These are phyloP conservation scores for Lucilia cuprina DNA, from an alignment of 1,140 invertebrate genomes.

Conservation along the genomic window DNA sequence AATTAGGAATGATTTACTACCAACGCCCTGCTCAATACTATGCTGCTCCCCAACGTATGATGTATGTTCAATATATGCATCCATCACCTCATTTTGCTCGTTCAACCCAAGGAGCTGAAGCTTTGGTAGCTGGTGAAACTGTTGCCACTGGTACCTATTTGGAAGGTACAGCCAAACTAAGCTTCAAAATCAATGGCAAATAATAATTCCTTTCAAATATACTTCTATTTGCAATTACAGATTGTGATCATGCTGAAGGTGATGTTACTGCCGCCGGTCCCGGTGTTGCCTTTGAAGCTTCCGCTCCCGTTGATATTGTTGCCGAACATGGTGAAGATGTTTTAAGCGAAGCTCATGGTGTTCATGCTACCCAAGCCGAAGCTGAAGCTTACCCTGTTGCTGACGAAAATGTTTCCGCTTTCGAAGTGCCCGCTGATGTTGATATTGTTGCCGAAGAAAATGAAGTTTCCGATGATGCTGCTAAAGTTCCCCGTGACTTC, in stretches of 20 bases:
- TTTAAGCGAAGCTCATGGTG: constrained; percentile 41
- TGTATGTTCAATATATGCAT: constrained; percentile 61
- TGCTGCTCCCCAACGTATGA: constrained; percentile 55
- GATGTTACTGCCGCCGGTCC: constrained; percentile 42
- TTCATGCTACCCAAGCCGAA: constrained; percentile 52
- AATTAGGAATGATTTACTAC: constrained; percentile 58
- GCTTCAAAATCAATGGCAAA: no score
- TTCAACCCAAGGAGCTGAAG: constrained; percentile 56
- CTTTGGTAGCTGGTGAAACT: constrained; percentile 57
- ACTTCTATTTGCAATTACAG: constrained; percentile 42
- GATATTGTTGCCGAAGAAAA: constrained; percentile 35
- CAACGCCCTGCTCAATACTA: constrained; percentile 53
- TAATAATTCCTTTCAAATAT: constrained; percentile 36
- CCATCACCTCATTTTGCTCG: constrained; percentile 53
- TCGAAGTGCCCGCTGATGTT: constrained; percentile 38
- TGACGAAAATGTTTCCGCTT: constrained; percentile 38
- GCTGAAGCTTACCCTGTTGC: constrained; percentile 56
- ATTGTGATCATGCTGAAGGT: constrained; percentile 60
- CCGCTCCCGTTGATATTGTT: constrained; percentile 49
- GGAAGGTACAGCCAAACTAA: constrained; percentile 47
- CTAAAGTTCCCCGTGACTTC: constrained; percentile 57
- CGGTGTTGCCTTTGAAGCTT: constrained; percentile 41
- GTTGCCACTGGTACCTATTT: constrained; percentile 60
- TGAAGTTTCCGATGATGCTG: constrained; percentile 47
- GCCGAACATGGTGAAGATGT: constrained; percentile 23